These are phyloP conservation scores for Oophaga pumilio DNA, from an alignment of 2,113 vertebrate species.

Conservation along the genomic window DNA sequence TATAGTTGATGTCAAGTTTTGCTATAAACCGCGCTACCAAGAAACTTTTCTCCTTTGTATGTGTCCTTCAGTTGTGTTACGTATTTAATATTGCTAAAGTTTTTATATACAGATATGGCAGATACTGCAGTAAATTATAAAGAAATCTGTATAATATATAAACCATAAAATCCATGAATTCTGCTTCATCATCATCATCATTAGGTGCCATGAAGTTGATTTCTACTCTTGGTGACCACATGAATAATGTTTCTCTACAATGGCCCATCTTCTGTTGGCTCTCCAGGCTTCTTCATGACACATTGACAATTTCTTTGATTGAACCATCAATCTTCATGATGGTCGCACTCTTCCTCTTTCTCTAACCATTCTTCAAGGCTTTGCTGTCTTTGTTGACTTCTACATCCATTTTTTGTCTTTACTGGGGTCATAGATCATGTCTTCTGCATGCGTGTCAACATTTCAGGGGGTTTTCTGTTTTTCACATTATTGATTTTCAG, in stretches of 20 bases:
- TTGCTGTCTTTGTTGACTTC: background rate
- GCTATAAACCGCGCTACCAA: slow-evolving; percentile 8
- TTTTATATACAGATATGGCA: background rate
- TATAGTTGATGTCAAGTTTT: slow-evolving; percentile 27
- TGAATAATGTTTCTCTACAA: background rate
- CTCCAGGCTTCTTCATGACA: background rate
- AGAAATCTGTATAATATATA: background rate
- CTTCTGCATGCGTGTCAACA: background rate
- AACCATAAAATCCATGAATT: background rate
- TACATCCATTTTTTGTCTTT: background rate
- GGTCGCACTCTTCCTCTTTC: background rate
- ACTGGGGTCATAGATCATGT: background rate
- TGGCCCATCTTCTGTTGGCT: background rate
- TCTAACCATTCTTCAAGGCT: background rate
- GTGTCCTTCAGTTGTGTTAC: background rate
- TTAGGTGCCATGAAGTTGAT: background rate
- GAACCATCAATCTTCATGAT: background rate
- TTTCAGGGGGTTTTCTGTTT: background rate
- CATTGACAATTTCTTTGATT: background rate
- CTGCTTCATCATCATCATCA: background rate
- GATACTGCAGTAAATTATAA: background rate
- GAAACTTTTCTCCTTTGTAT: slow-evolving; percentile 30
- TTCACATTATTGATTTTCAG: no score
- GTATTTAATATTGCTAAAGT: background rate
- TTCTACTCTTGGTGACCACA: background rate